Percentiles rank a stretch among this genome's conserved stretches.
phyloP scores from a whole-genome alignment of 2,797 vertebrate genomes.

The Tapera naevia region DNA sequence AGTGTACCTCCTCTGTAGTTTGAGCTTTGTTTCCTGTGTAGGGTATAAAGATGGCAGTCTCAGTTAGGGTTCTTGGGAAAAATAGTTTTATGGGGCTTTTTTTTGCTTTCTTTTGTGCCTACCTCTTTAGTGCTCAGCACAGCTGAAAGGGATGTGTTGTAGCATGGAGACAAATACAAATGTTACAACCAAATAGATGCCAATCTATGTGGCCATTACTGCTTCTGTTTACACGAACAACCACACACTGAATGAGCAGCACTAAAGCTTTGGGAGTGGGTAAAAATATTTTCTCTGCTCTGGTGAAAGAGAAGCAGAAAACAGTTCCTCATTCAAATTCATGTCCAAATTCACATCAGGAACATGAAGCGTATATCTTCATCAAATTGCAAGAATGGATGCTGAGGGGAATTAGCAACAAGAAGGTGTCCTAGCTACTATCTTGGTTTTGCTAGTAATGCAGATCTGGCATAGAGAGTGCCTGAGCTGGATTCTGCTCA shows the following conservation, averaged over 20 bases:
- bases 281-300: neutral
- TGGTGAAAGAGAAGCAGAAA: neutral
- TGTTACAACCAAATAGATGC: neutral
- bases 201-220: neutral
- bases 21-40: neutral
- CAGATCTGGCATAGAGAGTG: neutral
- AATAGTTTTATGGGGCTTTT: neutral
- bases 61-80: neutral
- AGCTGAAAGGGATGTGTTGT: neutral
- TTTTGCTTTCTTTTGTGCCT: neutral
- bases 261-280: neutral
- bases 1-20: fast-evolving
- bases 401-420: neutral
- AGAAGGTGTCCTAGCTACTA: neutral
- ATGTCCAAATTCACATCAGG: neutral
- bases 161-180: neutral
- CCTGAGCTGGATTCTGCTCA: neutral
- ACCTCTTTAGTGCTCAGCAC: neutral
- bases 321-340: neutral
- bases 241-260: neutral
- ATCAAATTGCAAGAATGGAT: neutral
- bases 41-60: neutral
- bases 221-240: neutral
- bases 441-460: neutral
- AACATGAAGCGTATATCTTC: neutral